Evolutionary conservation across 64 coral and sea anemone species (phyloP), one percentile per base, ranked within the genome.

Genomic region (Stichodactyla mertensii): DNA sequence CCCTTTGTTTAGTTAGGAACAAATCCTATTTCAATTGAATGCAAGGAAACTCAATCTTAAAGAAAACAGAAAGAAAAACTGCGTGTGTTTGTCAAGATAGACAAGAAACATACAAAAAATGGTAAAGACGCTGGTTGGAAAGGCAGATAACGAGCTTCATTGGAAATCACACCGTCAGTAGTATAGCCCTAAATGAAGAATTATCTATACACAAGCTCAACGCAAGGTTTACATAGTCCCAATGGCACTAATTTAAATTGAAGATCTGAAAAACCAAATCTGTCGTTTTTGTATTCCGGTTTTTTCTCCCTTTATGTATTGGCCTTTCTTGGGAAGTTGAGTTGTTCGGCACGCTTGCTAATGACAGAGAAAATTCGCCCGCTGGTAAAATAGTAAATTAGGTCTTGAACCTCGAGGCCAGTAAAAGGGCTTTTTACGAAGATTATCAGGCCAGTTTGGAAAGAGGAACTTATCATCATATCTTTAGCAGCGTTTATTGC

Each of bases 361-460:
- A 81, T 81, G 51, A 81, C 24, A 22, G 7, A 27, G 51, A 54
- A 81, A 52, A 53, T 54, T 81, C n/a, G 26, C 51, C 78, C 52
- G 36, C 31, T 81, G 78, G 78, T 53, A 20, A 81, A 81, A 81
- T 53, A 16, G 78, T 5, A 81, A 81, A 81, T 81, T 81, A 81
- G 78, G 78, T 54, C 69, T 81, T 81, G 53, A 53, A 19, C 78
- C 78, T 81, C 26, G 53, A 22, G 78, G 78, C 51, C 6, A 81
- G 0, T 14, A 55, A 81, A 52, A 74, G 69, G 51, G 78, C 78
- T 81, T 81, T 81, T 81, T 81, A 81, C 51, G 10, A 81, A 81
- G 78, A 81, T 81, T 81, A 81, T 81, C 78, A 81, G 78, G 78
- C 78, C 78, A 81, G 78, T 81, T 81, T 81, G 54, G 78, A 81